phyloP scores from a whole-genome alignment of 2,113 vertebrate genomes.

The Pogonocichla stellata region DNA sequence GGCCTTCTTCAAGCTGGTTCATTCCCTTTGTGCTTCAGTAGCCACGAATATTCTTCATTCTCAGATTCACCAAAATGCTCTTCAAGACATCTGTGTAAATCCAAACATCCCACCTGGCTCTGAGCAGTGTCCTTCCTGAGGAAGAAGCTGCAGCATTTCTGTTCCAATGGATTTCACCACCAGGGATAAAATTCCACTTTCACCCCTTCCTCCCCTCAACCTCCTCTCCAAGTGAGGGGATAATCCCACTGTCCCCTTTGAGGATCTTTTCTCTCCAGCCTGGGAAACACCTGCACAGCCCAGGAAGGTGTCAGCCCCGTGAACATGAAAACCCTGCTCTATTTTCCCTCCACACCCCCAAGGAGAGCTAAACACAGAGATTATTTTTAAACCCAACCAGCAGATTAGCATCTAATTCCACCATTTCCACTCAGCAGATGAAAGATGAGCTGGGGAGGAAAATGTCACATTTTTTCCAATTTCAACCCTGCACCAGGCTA shows the following conservation, averaged over 20 bases:
- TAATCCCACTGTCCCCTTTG: not conserved
- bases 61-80: not conserved
- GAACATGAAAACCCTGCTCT: not conserved
- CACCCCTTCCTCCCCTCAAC: not conserved
- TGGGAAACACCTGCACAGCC: not conserved
- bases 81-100: not conserved
- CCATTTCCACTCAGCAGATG: not conserved
- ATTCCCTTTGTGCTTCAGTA: not conserved
- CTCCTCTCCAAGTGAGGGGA: not conserved
- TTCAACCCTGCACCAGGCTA: constrained; percentile 13
- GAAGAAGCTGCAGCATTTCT: not conserved
- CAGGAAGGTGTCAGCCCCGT: not conserved
- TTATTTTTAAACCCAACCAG: constrained; percentile 38
- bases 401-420: constrained; percentile 38
- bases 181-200: not conserved
- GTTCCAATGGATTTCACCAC: not conserved
- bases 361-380: not conserved
- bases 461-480: not conserved
- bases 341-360: not conserved
- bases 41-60: not conserved
- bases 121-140: not conserved
- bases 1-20: not conserved
- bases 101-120: not conserved
- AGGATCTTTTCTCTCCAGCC: not conserved
- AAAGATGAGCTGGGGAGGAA: constrained; percentile 6